Conservation (phyloP, 2,888 invertebrate species). For the Ornithoptera priamus region DNA sequence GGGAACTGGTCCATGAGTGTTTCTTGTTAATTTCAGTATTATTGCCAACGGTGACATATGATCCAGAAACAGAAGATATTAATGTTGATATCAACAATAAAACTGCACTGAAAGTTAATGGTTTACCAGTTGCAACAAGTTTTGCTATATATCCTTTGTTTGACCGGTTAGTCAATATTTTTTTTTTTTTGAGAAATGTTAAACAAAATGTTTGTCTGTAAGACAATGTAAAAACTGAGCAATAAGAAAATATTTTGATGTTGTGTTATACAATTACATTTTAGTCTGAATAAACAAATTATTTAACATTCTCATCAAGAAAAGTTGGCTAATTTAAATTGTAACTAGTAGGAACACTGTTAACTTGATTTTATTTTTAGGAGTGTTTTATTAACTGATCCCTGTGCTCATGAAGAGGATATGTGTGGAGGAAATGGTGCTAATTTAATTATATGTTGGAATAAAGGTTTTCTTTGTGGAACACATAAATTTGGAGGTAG, state of each 20-base stretch:
- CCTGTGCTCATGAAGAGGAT: constrained; percentile 90
- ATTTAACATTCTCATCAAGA: not conserved
- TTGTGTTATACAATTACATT: not conserved
- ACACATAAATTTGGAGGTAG: constrained; percentile 88
- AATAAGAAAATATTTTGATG: not conserved
- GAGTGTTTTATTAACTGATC: constrained; percentile 85
- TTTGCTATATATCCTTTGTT: constrained; percentile 87
- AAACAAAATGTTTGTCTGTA: not conserved
- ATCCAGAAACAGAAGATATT: constrained; percentile 84
- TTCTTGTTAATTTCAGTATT: constrained; percentile 77
- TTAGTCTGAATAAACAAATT: not conserved
- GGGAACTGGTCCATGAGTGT: constrained; percentile 8
- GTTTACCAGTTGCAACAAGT: constrained; percentile 85
- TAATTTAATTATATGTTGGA: constrained; percentile 84
- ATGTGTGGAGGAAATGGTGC: constrained; percentile 82
- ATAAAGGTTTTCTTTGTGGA: constrained; percentile 82
- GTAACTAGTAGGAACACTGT: not conserved
- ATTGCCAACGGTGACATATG: constrained; percentile 85
- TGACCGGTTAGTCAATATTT: constrained; percentile 45
- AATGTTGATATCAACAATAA: constrained; percentile 79
- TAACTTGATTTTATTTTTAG: constrained; percentile 64
- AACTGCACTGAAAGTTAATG: constrained; percentile 77
- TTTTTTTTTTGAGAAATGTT: not conserved
- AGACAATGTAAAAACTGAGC: not conserved
- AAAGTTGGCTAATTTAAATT: not conserved